Conservation (phyloP, 2,113 vertebrate species). For the Rattus norvegicus region GRCr8 NC_086037.1:54126001-54126500, state of each 20-base stretch:
- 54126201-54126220: background rate
- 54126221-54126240: slow-evolving; percentile 25
- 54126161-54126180: background rate
- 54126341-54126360: background rate
- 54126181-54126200: background rate
- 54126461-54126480: background rate
- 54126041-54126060: no score
- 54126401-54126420: background rate
- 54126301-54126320: background rate
- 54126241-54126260: background rate
- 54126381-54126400: background rate
- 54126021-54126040: background rate
- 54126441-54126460: background rate
- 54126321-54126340: background rate
- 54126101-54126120: background rate
- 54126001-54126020: background rate
- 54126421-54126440: background rate
- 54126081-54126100: background rate
- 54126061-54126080: background rate
- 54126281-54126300: background rate
- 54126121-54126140: background rate
- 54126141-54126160: background rate
- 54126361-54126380: slow-evolving; percentile 5
- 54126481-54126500: background rate
- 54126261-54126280: background rate